A percentile compares a stretch with the other conserved stretches of the same genome.
Evolutionary conservation across 2,888 invertebrate species (phyloP).

Genomic region (Lissocephala sabroskyi): DNA sequence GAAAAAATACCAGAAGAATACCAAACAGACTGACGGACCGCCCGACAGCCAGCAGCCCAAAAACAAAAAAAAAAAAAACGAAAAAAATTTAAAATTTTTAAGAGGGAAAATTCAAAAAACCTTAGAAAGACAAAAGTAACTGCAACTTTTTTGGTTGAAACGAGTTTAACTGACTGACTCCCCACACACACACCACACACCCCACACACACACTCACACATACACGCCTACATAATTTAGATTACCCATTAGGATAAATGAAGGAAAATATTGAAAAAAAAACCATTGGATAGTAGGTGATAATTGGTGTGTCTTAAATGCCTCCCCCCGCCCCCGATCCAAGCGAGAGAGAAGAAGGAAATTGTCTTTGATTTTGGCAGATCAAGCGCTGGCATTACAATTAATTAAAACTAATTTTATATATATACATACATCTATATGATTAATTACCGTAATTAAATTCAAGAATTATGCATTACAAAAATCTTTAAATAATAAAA

Average conservation of each 20-base stretch:
- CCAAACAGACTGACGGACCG: conserved; percentile 61
- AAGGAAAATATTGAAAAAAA: conserved; percentile 26
- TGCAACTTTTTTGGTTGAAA: conserved; percentile 5
- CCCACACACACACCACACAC: conserved; percentile 16
- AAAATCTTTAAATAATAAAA: conserved; percentile 41
- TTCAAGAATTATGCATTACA: conserved; percentile 24
- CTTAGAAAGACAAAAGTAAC: background rate
- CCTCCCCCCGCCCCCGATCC: conserved; percentile 15
- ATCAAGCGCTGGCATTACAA: conserved; percentile 29
- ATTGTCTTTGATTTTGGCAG: too few relatives aligned
- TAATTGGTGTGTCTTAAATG: conserved; percentile 60
- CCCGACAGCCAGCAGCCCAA: conserved; percentile 33
- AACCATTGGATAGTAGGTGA: conserved; percentile 59
- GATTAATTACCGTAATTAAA: too few relatives aligned
- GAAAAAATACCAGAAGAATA: conserved; percentile 21
- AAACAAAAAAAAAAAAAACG: conserved; percentile 19
- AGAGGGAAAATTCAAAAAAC: conserved; percentile 8
- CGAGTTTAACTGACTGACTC: conserved; percentile 6
- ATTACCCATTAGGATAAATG: conserved; percentile 32
- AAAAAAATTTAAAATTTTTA: conserved; percentile 1
- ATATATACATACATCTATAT: conserved; percentile 24
- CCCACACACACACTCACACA: conserved; percentile 27
- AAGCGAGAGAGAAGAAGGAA: conserved; percentile 2
- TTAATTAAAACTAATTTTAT: conserved; percentile 37
- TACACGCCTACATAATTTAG: conserved; percentile 33